phyloP scores from a whole-genome alignment of 64 coral and sea anemone genomes.

The Stichodactyla helianthus region DNA sequence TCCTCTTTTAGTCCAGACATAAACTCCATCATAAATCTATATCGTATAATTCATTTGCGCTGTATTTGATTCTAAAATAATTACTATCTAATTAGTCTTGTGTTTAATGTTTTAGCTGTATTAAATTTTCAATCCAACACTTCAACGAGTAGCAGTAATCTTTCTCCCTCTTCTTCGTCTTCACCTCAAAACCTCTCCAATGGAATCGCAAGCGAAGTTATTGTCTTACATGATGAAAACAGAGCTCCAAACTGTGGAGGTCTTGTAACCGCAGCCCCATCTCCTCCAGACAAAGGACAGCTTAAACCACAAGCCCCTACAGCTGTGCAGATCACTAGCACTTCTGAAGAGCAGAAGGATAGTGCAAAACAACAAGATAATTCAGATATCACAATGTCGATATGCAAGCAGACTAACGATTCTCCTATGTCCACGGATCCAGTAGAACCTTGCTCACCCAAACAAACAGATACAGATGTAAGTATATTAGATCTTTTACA shows the following conservation, averaged over 20 bases:
- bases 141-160: background rate
- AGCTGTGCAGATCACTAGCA: background rate
- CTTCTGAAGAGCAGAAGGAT: background rate
- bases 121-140: constrained; percentile 8
- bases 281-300: constrained; percentile 44
- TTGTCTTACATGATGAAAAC: background rate
- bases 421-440: background rate
- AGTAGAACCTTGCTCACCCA: background rate
- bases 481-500: background rate
- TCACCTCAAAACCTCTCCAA: background rate
- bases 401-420: background rate
- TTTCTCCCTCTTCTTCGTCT: background rate
- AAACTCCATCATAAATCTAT: background rate
- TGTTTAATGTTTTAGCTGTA: constrained; percentile 17
- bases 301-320: background rate
- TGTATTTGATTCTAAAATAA: background rate
- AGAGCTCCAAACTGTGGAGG: constrained; percentile 43
- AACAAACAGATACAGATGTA: background rate
- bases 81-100: background rate
- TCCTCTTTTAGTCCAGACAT: background rate
- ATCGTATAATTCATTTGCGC: background rate
- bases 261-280: constrained; percentile 75
- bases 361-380: background rate
- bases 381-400: background rate
- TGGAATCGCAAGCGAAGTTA: background rate